Base-by-base conservation (phyloP, 2,888 invertebrate genomes). In the Eupithecia pulchellata region DNA sequence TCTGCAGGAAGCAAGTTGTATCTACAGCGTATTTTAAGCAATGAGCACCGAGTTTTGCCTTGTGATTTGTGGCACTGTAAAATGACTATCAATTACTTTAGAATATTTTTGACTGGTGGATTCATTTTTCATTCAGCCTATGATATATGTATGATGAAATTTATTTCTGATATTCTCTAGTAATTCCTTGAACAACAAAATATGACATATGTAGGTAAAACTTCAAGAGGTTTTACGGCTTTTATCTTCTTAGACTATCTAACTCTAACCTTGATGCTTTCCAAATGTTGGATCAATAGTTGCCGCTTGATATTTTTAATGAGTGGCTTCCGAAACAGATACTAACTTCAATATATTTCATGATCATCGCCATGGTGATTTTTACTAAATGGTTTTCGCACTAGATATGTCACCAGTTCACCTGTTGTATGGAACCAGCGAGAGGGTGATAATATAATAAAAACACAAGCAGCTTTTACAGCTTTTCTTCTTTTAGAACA, bases 1-100 rank as follows among this genome's bases (percentile, higher is more conserved):
- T 61, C 67, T 62, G 47, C 69, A 65, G 65, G 69, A 70, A 69
- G 61, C 70, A 70, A 73, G 65, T 66, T 66, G 69, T 71, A 60
- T 9, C 58, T 30, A 61, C 52, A 58, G 39, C 27, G 30, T 71
- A 71, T 71, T 73, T 71, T 64, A 61, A 64, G 66, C 61, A 61
- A 52, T 70, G 73, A 70, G 34, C 61, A 61, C 67, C 69, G 67
- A 57, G 67, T 42, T 67, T 69, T 67, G 34, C 13, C 57, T 30
- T 42, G 52, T 20, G 52, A 52, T 52, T 52, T 52, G 52, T 52
- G 25, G 25, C 13, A 25, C 4, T 52, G 4, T 30, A 30, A 11
- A 39, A 66, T 55, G 55, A 66, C 29, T 52, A 66, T 66, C 29
- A 63, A 29, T 69, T 69, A 52, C 47, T 39, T 36, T 66, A 66